Percentiles rank a stretch among this genome's conserved stretches.
Conservation (phyloP, 92 coral and sea anemone genomes). For the Ricordea florida region DNA sequence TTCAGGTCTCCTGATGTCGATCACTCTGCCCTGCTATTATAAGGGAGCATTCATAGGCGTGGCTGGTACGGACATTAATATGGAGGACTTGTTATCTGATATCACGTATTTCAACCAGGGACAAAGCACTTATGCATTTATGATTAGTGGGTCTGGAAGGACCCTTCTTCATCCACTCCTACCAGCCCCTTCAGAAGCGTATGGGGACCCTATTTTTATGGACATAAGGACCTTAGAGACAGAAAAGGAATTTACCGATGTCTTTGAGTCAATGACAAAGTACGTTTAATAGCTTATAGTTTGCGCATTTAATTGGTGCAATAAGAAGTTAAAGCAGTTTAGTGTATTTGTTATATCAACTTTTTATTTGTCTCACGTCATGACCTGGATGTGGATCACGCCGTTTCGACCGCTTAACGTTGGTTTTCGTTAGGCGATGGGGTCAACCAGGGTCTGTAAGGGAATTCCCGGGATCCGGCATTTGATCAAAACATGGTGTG, state of each 20-base stretch:
- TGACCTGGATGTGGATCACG: no score
- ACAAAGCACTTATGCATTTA: conserved; percentile 55
- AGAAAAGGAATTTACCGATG: background rate
- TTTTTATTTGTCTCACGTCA: no score
- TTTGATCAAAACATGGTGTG: no score
- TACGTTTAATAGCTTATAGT: background rate
- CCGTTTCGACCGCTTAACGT: no score
- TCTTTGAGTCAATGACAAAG: conserved; percentile 56
- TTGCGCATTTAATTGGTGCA: background rate
- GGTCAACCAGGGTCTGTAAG: no score
- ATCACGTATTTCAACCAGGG: conserved; percentile 49
- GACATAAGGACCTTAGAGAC: conserved; percentile 51
- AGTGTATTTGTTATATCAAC: no score
- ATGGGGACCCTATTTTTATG: conserved; percentile 27
- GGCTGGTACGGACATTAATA: conserved; percentile 51
- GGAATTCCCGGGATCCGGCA: no score
- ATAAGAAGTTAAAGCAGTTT: no score
- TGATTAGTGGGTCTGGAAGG: conserved; percentile 42
- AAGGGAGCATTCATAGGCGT: conserved; percentile 57
- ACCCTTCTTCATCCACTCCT: conserved; percentile 57
- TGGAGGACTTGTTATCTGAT: conserved; percentile 58
- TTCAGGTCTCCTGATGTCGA: conserved; percentile 57
- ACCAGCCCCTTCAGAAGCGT: conserved; percentile 24
- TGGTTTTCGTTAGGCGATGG: no score
- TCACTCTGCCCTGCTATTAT: conserved; percentile 58